Conservation (phyloP, 2,797 vertebrate species). For the Sebastes hubbsi region DNA sequence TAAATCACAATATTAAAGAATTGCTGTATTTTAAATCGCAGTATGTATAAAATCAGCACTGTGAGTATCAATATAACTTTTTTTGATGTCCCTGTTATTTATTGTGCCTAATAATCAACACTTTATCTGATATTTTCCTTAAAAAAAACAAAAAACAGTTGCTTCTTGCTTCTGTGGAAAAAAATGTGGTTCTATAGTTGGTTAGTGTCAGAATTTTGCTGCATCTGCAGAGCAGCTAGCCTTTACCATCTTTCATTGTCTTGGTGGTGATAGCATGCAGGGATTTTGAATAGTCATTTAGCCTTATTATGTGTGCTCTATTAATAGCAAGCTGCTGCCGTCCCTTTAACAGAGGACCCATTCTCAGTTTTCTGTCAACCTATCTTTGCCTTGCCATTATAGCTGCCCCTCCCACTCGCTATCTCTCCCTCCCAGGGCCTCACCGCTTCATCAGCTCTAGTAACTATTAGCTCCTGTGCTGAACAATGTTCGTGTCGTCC, state of each 20-base stretch:
- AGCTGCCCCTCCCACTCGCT: slow-evolving; percentile 15
- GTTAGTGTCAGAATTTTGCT: background rate
- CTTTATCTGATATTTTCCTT: background rate
- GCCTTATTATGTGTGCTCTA: slow-evolving; percentile 46
- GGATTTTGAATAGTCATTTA: slow-evolving; percentile 42
- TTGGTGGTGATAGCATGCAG: background rate
- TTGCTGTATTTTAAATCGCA: rapidly evolving
- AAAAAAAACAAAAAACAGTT: background rate
- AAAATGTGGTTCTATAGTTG: background rate
- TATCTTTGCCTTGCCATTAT: slow-evolving; percentile 45
- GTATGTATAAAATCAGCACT: background rate
- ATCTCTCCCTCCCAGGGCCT: slow-evolving; percentile 22
- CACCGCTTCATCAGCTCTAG: slow-evolving; percentile 41
- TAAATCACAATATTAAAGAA: background rate
- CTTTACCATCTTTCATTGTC: background rate
- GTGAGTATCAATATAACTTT: background rate
- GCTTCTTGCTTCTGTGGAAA: background rate
- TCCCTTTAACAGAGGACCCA: slow-evolving; percentile 44
- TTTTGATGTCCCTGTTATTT: background rate
- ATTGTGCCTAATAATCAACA: background rate
- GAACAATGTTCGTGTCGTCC: slow-evolving; percentile 33
- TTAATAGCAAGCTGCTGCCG: slow-evolving; percentile 54
- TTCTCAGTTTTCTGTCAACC: slow-evolving; percentile 28
- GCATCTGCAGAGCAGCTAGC: background rate
- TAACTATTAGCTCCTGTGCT: slow-evolving; percentile 42